Base-by-base conservation (phyloP, 2,797 vertebrate genomes). In the Caiman crocodilus region DNA sequence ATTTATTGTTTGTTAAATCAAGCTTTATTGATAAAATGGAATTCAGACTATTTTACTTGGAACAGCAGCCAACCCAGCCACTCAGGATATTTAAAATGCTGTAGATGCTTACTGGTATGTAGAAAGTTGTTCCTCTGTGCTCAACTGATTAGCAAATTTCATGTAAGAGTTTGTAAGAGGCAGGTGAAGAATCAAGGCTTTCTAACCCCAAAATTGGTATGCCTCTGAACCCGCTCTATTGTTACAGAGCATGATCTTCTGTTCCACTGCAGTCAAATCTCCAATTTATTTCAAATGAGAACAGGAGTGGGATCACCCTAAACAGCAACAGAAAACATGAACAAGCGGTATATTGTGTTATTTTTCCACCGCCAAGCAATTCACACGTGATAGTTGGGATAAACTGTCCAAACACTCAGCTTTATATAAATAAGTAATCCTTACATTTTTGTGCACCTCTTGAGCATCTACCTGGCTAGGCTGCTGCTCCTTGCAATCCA, bases 21-120 rank as follows among this genome's bases (percentile, higher is more conserved):
- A 98, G 96, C 98, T 98, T 98, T 98, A 98, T 98, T 98, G 98
- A 98, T 98, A 98, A 98, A 98, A 98, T 98, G 98, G 97, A 98
- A 98, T 98, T 98, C 97, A 98, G 96, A 97, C 94, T 97, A 97
- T 95, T 98, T 98, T 97, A 97, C 97, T 97, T 94, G 97, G 97
- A 98, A 98, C 98, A 98, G 98, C 98, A 98, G 98, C 98, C 98
- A 97, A 98, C 95, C 97, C 97, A 98, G 98, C 96, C 97, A 96
- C 96, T 98, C 95, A 97, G 96, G 96, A 98, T 94, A 98, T 96
- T 97, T 97, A 97, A 97, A 97, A 97, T 77, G 94, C 97, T 97
- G 97, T 97, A 98, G 97, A 97, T 93, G 96, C 96, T 97, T 96
- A 97, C 97, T 28, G 42, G 17, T 21, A 88, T 7, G 97, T 95